phyloP scores from a whole-genome alignment of 2,113 vertebrate species.

The Tupaia tana region DNA sequence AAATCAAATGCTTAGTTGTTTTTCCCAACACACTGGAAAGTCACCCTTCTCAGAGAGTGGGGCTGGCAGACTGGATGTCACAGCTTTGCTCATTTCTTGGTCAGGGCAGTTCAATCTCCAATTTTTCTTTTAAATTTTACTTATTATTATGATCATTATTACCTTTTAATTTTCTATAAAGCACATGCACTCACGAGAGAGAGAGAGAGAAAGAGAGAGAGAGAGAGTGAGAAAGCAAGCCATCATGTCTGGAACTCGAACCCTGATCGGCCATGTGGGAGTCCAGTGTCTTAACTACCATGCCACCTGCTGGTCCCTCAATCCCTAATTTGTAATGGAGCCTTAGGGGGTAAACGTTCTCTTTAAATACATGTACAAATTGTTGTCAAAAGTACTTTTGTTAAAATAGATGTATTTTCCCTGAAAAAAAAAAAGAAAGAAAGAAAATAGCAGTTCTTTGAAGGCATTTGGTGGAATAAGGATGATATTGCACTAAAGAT shows the following conservation, averaged over 20 bases:
- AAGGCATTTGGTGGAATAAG: neutral
- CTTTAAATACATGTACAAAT: slow-evolving; percentile 81
- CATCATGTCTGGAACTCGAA: no score
- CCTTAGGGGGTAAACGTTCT: slow-evolving; percentile 60
- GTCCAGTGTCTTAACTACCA: no score
- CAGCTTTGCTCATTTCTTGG: slow-evolving; percentile 74
- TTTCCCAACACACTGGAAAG: slow-evolving; percentile 64
- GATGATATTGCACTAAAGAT: neutral
- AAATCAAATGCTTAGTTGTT: slow-evolving; percentile 78
- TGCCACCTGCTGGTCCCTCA: no score
- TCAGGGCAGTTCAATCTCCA: slow-evolving; percentile 57
- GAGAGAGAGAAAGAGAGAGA: no score
- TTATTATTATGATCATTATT: no score
- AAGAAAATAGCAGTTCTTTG: neutral
- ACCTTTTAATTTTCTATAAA: no score
- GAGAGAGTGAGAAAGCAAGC: no score
- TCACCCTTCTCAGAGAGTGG: slow-evolving; percentile 19
- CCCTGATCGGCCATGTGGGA: no score
- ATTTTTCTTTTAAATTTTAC: no score
- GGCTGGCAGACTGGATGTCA: slow-evolving; percentile 54
- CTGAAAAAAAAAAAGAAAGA: neutral
- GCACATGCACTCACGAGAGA: no score
- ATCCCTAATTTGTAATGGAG: slow-evolving; percentile 69
- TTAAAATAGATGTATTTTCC: slow-evolving; percentile 84
- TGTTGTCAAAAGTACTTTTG: slow-evolving; percentile 78